Evolutionary conservation across 2,113 vertebrate genomes (phyloP), one percentile per base, ranked within the genome.

Genomic region (Pithys albifrons): DNA sequence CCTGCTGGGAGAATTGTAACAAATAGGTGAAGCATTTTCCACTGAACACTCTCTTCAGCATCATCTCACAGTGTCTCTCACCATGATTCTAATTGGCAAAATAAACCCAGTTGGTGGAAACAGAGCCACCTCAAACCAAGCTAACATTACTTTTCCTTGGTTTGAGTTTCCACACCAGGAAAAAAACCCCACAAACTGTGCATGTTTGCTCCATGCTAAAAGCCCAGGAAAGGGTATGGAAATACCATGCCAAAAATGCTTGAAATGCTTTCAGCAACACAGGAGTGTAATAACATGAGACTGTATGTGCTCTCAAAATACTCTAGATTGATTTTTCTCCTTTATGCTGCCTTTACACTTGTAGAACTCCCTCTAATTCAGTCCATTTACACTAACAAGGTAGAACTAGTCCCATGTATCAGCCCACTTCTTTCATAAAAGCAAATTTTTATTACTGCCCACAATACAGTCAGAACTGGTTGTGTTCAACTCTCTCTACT

Each of bases 1-100:
- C 80, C 80, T 88, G 72, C 73, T 69, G 87, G n/a, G 89, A 94
- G 77, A 96, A 92, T 85, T 81, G 77, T 75, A 91, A 95, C 70
- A 95, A 91, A 87, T 52, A 85, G 35, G 52, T 75, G 61, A 87
- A 95, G 31, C 61, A 51, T 85, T 92, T 97, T 95, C 69, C 76
- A 84, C 43, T 75, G 76, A 95, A 89, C 19, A 69, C 70, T 72
- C 69, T 95, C 45, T 92, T 95, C 73, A 94, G 15, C 19, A 65
- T 85, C 77, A 57, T 79, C 54, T 78, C 73, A 58, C n/a, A 79
- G 80, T 62, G 80, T 25, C 41, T 82, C 80, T 91, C 77, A 89
- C 49, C 33, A 7, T 45, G 67, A 59, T 64, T 96, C 72, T 93
- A 94, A 96, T 14, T 61, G 75, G 52, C 27, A 74, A 86, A 85